phyloP scores from a whole-genome alignment of 2,797 vertebrate species.

The Periophthalmus magnuspinnatus region DNA sequence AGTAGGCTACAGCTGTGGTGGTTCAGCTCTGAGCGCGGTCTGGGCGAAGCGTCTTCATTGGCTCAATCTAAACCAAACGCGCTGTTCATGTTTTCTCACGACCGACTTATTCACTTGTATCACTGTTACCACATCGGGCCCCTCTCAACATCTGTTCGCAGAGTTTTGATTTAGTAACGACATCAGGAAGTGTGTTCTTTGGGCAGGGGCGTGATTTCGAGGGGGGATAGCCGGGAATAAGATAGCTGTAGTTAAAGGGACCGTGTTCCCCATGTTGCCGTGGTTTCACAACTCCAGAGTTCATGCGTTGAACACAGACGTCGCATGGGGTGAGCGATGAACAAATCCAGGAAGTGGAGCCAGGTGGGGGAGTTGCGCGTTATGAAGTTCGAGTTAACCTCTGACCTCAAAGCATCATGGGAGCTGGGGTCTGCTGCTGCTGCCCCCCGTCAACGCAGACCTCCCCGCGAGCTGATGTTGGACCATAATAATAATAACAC shows the following conservation, averaged over 20 bases:
- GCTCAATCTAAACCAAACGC: slow-evolving; percentile 25
- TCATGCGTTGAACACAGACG: slow-evolving; percentile 66
- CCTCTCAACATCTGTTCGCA: slow-evolving; percentile 74
- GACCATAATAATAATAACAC: slow-evolving; percentile 44
- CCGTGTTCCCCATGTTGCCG: slow-evolving; percentile 48
- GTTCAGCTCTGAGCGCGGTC: slow-evolving; percentile 34
- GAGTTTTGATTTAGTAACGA: slow-evolving; percentile 77
- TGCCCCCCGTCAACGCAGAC: slow-evolving; percentile 63
- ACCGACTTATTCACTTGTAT: slow-evolving; percentile 52
- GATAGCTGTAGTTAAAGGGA: slow-evolving; percentile 60
- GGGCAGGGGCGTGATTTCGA: slow-evolving; percentile 66
- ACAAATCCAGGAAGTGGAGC: slow-evolving; percentile 70
- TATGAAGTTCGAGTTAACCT: slow-evolving; percentile 74
- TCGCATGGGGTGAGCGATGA: slow-evolving; percentile 68
- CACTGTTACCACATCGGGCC: slow-evolving; percentile 55
- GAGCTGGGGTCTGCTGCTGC: slow-evolving; percentile 60
- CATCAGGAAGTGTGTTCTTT: slow-evolving; percentile 78
- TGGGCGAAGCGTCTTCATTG: slow-evolving; percentile 22
- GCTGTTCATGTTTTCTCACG: slow-evolving; percentile 44
- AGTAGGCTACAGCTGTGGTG: slow-evolving; percentile 21
- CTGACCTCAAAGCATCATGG: slow-evolving; percentile 58
- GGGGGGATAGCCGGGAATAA: slow-evolving; percentile 51
- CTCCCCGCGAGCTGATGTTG: slow-evolving; percentile 71
- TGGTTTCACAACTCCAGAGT: slow-evolving; percentile 72
- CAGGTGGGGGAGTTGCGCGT: slow-evolving; percentile 61